phyloP scores from a whole-genome alignment of 2,113 vertebrate genomes.

The Martes martes region DNA sequence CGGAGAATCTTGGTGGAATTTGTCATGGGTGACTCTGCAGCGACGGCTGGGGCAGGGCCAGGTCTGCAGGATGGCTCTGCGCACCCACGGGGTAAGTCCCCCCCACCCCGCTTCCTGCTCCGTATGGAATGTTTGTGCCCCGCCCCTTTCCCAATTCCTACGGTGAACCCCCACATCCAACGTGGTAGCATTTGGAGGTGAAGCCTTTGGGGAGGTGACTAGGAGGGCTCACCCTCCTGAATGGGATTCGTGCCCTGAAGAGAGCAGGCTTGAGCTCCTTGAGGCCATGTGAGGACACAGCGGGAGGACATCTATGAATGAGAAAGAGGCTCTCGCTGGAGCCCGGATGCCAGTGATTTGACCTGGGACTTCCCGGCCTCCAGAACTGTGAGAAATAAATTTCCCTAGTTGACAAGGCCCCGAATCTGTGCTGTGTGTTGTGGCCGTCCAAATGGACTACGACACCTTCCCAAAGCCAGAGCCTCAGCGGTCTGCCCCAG shows the following conservation, averaged over 20 bases:
- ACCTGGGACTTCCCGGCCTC: not conserved
- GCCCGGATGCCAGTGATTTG: not conserved
- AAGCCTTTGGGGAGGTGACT: not conserved
- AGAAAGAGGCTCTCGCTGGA: not conserved
- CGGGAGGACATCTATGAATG: not conserved
- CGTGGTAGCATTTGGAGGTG: not conserved
- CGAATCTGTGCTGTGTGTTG: not conserved
- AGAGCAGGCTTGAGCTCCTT: not conserved
- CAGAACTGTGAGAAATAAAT: not conserved
- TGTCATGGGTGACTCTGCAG: not conserved
- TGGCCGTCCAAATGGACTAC: fast-evolving
- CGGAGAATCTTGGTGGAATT: not conserved
- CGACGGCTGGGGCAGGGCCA: not conserved
- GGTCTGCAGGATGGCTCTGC: not conserved
- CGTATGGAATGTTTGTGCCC: too few relatives aligned
- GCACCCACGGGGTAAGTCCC: not conserved
- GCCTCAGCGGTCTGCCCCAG: not conserved
- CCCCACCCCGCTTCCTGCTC: fast-evolving
- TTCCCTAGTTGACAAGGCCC: not conserved
- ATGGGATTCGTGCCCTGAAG: fast-evolving
- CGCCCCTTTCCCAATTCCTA: too few relatives aligned
- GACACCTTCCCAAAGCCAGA: not conserved
- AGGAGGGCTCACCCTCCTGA: not conserved
- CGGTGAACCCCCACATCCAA: not conserved
- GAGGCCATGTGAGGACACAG: not conserved